Conservation (phyloP, 1,140 invertebrate genomes). For the Aricia agestis region DNA sequence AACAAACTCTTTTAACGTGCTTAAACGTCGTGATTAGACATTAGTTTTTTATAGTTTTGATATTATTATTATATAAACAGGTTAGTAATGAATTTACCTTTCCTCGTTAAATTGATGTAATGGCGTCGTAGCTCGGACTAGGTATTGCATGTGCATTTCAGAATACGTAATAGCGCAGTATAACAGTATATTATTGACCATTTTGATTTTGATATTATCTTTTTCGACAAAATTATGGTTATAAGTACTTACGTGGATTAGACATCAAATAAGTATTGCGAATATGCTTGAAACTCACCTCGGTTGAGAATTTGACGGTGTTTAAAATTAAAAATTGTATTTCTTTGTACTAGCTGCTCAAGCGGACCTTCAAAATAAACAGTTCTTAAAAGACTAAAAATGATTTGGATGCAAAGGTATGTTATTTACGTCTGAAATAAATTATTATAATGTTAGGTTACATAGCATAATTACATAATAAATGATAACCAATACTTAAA, state of each 20-base stretch:
- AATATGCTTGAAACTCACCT: no score
- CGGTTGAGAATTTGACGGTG: background rate
- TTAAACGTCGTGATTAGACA: background rate
- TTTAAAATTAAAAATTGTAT: background rate
- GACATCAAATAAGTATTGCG: no score
- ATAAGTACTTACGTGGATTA: no score
- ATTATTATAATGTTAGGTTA: background rate
- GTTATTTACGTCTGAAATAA: constrained; percentile 22
- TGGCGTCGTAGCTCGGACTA: background rate
- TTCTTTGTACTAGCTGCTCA: constrained; percentile 43
- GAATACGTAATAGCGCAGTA: background rate
- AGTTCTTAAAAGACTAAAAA: constrained; percentile 35
- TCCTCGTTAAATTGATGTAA: background rate
- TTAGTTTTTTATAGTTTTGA: constrained; percentile 3
- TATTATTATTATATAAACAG: background rate
- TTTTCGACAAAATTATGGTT: no score
- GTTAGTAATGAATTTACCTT: constrained; percentile 6
- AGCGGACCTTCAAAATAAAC: constrained; percentile 31
- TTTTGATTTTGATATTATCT: no score
- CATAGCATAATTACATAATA: background rate
- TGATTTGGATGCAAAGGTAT: constrained; percentile 49
- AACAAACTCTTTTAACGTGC: constrained; percentile 19
- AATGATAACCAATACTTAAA: no score
- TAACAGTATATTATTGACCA: no score
- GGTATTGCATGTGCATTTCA: background rate